These are phyloP conservation scores for Gymnogyps californianus DNA, from an alignment of 2,113 vertebrate species.

Conservation along the genomic window DNA sequence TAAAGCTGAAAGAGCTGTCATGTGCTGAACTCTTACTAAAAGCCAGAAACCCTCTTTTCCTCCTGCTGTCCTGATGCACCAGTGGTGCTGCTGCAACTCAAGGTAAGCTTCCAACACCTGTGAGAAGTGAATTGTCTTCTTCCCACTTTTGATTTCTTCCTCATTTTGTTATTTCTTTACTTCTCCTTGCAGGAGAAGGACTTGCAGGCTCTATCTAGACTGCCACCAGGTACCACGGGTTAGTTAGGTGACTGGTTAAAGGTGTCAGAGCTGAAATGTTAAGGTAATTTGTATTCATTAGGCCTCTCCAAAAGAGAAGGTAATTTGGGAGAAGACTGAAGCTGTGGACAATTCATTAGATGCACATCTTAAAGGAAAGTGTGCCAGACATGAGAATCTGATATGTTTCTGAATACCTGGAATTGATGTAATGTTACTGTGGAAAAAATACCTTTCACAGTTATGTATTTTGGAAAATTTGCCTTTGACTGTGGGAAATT, in stretches of 20 bases:
- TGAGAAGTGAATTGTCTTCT: not conserved
- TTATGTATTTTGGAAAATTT: not conserved
- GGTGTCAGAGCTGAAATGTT: not conserved
- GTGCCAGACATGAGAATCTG: not conserved
- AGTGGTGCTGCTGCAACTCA: not conserved
- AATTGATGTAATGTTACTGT: not conserved
- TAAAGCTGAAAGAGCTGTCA: not conserved
- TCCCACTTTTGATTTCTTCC: not conserved
- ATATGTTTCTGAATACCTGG: not conserved
- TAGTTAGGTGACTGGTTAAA: not conserved
- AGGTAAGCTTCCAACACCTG: not conserved
- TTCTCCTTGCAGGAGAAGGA: not conserved
- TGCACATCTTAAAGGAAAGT: not conserved
- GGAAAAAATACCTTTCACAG: not conserved
- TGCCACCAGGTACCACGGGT: not conserved
- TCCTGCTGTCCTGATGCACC: not conserved
- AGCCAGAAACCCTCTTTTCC: not conserved
- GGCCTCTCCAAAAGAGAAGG: not conserved
- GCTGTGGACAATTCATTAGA: not conserved
- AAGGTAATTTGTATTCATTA: not conserved
- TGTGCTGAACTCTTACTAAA: not conserved
- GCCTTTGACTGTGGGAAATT: constrained; percentile 31
- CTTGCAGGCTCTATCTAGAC: not conserved
- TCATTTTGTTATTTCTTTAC: not conserved
- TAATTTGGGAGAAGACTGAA: not conserved